Conservation (phyloP, 2,113 vertebrate genomes). For the Gavia stellata region DNA sequence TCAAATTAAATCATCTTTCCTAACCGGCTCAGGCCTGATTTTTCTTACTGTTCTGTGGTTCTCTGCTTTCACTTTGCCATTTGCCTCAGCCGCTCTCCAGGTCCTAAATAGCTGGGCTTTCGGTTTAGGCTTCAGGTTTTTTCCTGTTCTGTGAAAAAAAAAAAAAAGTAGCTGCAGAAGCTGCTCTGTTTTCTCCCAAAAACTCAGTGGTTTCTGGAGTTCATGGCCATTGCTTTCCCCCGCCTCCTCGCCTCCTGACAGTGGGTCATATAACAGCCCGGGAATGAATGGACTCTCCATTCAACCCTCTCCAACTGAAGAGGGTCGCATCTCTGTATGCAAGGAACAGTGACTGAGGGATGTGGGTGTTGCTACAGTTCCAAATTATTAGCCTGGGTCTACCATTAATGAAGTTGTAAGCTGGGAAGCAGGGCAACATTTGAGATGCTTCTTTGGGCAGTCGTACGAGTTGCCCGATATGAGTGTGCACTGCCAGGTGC, state of each 20-base stretch:
- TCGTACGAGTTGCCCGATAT: accelerated
- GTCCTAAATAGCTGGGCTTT: not conserved
- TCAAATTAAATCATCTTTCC: not conserved
- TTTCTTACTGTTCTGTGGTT: not conserved
- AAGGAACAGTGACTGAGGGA: not conserved
- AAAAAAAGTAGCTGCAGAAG: not conserved
- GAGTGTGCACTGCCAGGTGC: not conserved
- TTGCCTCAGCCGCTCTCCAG: not conserved
- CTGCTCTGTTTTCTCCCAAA: not conserved
- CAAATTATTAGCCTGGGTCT: not conserved
- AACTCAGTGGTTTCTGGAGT: not conserved
- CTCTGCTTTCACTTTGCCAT: not conserved
- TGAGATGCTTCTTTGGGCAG: not conserved
- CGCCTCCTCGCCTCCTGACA: not conserved
- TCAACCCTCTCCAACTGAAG: not conserved
- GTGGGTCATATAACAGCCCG: not conserved
- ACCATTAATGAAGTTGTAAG: accelerated
- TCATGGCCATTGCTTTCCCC: not conserved
- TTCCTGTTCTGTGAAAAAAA: not conserved
- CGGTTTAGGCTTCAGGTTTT: not conserved
- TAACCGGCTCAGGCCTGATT: not conserved
- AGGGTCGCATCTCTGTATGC: not conserved
- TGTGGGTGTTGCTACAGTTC: too few species aligned
- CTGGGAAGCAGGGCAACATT: not conserved
- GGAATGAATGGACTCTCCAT: not conserved